Evolutionary conservation across 2,797 vertebrate species (phyloP), one percentile per base, ranked within the genome.

Genomic region (Cuniculus paca): DNA sequence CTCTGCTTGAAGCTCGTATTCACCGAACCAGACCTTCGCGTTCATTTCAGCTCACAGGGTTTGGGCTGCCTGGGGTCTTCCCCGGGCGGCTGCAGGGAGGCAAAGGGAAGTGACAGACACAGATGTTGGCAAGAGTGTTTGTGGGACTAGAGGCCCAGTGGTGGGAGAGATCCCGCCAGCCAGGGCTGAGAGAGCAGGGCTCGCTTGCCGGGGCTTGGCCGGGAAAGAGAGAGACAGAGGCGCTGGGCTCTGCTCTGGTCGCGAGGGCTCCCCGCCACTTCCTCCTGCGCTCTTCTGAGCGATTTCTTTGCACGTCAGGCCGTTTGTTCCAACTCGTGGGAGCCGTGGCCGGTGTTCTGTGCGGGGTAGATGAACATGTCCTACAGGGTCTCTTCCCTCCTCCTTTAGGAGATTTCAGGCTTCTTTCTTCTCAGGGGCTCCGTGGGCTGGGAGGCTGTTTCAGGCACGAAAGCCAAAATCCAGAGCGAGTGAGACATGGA

Each of bases 1-100:
- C 22, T 96, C 82, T 74, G 54, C 79, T 89, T 93, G 89, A 95
- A 81, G 81, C 45, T 74, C 84, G 63, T 12, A 68, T 42, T 95
- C 88, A 45, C 65, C 39, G 1, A 28, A 8, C 80, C 58, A 78
- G 80, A 87, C 78, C 85, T 70, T 10, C 52, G 58, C 45, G 87
- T 86, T 91, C 12, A 58, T 93, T 94, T 95, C 77, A 93, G 84
- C 79, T 90, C 52, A 89, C 52, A 93, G 63, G 90, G 80, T 72
- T 6, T 31, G 17, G 70, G 52, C 75, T 86, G 50, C 65, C 26
- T 20, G 81, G 68, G 85, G 39, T 60, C 61, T 60, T 52, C 39
- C 77, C 79, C n/a, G 2, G 5, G 14, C 13, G 39, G 88, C 72
- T 1, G 83, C 80, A 95, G 92, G 50, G 36, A n/a, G 90, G 60